Percentiles rank a stretch among this genome's conserved stretches.
phyloP scores from a whole-genome alignment of 2,888 invertebrate species.

The Hydriomena furcata region DNA sequence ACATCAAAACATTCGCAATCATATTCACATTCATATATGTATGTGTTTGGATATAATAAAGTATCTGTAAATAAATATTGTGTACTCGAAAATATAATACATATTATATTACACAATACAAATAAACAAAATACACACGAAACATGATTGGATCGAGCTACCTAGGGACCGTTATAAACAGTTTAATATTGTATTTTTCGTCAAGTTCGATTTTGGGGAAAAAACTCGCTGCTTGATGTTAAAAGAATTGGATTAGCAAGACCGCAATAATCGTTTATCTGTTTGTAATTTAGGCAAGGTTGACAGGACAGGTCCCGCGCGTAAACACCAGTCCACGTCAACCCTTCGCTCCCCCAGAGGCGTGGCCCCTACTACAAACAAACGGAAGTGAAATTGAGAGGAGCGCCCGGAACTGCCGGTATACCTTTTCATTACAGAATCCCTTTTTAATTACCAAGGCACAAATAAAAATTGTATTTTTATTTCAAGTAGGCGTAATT shows the following conservation, averaged over 20 bases:
- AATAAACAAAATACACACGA: too few relatives aligned
- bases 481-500: conserved; percentile 82
- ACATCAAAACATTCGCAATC: too few relatives aligned
- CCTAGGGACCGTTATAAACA: too few relatives aligned
- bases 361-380: conserved; percentile 76
- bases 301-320: conserved; percentile 56
- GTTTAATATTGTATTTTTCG: too few relatives aligned
- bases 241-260: conserved; percentile 14
- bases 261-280: conserved; percentile 41
- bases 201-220: too few relatives aligned
- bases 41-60: too few relatives aligned
- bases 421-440: conserved; percentile 83
- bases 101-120: too few relatives aligned
- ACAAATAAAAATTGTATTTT: conserved; percentile 82
- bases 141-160: too few relatives aligned
- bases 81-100: too few relatives aligned
- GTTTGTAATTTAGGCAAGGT: conserved; percentile 55
- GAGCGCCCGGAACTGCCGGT: conserved; percentile 78
- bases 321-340: conserved; percentile 44
- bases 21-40: too few relatives aligned
- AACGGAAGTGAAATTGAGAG: conserved; percentile 82
- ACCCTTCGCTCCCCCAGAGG: conserved; percentile 75
- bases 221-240: neutral
- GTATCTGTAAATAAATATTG: too few relatives aligned
- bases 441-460: conserved; percentile 82